A percentile compares a stretch with the other conserved stretches of the same genome.
Conservation (phyloP, 2,888 invertebrate species). For the Drosophila birchii region DNA sequence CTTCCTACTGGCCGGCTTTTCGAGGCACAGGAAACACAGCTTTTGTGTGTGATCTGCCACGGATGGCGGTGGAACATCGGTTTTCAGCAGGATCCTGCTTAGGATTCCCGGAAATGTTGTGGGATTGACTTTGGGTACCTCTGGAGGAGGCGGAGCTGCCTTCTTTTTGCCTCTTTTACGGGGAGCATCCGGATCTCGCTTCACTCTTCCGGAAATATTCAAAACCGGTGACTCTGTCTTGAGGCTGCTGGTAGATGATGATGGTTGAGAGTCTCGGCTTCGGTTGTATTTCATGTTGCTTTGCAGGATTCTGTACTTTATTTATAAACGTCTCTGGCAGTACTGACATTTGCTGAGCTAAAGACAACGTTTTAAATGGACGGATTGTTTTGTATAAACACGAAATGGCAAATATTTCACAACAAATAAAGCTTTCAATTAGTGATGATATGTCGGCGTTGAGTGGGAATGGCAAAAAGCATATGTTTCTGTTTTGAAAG, state of each 20-base stretch:
- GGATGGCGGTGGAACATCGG: not conserved
- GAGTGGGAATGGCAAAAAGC: not conserved
- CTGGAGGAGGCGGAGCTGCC: not conserved
- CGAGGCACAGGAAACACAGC: slow-evolving; percentile 28
- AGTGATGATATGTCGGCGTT: slow-evolving; percentile 1
- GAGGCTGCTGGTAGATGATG: not conserved
- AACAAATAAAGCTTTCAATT: slow-evolving; percentile 23
- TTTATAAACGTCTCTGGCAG: not conserved
- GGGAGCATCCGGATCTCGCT: not conserved
- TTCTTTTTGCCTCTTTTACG: slow-evolving; percentile 30
- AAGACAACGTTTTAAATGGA: slow-evolving; percentile 3
- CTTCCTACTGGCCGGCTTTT: slow-evolving; percentile 21
- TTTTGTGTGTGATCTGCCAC: not conserved
- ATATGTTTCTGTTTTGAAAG: not conserved
- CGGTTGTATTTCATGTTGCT: not conserved
- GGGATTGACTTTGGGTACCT: slow-evolving; percentile 8
- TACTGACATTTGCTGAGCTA: not conserved
- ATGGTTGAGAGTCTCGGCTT: not conserved
- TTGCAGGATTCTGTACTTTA: not conserved
- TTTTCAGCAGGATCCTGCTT: slow-evolving; percentile 27
- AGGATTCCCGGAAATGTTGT: slow-evolving; percentile 25
- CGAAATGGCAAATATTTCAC: slow-evolving; percentile 24
- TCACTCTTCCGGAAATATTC: slow-evolving; percentile 17
- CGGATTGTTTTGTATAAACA: not conserved
- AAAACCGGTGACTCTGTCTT: slow-evolving; percentile 8